Evolutionary conservation across 2,797 vertebrate genomes (phyloP).

Genomic region (Siniperca undulata): DNA sequence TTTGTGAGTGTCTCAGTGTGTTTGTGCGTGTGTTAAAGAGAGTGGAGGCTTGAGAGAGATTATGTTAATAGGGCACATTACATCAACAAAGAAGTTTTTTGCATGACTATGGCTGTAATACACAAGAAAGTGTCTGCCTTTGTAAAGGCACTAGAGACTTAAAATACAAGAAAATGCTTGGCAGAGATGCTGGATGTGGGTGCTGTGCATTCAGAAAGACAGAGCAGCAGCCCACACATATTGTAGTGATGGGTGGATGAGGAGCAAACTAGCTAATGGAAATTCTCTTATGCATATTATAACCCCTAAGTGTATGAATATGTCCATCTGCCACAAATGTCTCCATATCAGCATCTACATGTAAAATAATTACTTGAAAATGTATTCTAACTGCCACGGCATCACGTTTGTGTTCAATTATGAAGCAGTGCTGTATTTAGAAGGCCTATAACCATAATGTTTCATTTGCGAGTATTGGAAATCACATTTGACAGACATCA

Average conservation of each 20-base stretch:
- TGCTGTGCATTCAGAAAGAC: conserved; percentile 35
- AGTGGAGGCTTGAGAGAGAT: conserved; percentile 34
- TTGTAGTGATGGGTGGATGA: conserved; percentile 32
- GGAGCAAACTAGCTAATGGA: conserved; percentile 29
- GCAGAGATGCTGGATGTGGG: conserved; percentile 38
- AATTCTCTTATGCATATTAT: conserved; percentile 37
- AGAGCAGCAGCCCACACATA: conserved; percentile 46
- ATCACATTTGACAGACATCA: conserved; percentile 9
- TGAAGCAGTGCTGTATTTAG: conserved; percentile 16
- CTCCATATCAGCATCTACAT: conserved; percentile 12
- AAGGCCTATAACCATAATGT: background rate
- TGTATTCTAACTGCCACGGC: conserved; percentile 31
- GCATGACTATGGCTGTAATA: conserved; percentile 2
- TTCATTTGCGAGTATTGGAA: background rate
- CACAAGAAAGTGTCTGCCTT: conserved; percentile 28
- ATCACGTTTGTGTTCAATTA: conserved; percentile 17
- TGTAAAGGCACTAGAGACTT: conserved; percentile 31
- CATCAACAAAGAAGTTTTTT: conserved; percentile 32
- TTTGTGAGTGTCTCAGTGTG: conserved; percentile 18
- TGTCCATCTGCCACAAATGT: conserved; percentile 24
- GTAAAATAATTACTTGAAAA: conserved; percentile 43
- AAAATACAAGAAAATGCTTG: conserved; percentile 22
- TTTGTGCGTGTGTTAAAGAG: conserved; percentile 1
- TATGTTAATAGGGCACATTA: conserved; percentile 59
- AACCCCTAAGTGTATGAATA: conserved; percentile 27